Evolutionary conservation across 2,113 vertebrate genomes (phyloP).

Genomic region (Tautogolabrus adspersus): DNA sequence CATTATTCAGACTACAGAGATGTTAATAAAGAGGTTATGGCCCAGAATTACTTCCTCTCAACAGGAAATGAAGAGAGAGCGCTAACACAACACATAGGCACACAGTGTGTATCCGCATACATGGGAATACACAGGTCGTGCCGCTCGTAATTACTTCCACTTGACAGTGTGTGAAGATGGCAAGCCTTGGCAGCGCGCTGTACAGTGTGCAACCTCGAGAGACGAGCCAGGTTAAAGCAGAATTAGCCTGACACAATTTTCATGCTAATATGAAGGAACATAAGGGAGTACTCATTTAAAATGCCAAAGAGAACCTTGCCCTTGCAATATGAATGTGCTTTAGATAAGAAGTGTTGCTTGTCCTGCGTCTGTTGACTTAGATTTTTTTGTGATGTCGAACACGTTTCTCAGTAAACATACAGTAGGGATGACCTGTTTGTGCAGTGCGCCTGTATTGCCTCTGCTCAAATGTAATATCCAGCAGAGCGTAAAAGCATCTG

Average conservation of each 20-base stretch:
- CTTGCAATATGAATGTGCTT: constrained; percentile 6
- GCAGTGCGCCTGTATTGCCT: not conserved
- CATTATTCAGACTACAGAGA: constrained; percentile 37
- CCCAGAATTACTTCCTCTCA: constrained; percentile 31
- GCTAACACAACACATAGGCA: not conserved
- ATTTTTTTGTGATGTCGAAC: constrained; percentile 1
- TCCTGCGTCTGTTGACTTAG: not conserved
- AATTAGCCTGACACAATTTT: constrained; percentile 36
- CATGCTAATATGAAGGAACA: constrained; percentile 16
- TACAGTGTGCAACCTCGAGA: constrained; percentile 12
- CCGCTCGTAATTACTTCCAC: constrained; percentile 23
- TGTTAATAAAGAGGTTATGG: constrained; percentile 45
- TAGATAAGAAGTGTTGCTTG: not conserved
- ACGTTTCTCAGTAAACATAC: constrained; percentile 6
- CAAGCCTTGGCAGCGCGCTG: constrained; percentile 11
- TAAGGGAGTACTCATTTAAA: constrained; percentile 9
- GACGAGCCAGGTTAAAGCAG: constrained; percentile 21
- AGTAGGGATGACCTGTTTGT: not conserved
- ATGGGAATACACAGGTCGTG: constrained; percentile 28
- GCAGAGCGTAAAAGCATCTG: constrained; percentile 21
- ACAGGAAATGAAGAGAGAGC: constrained; percentile 42
- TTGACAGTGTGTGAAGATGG: constrained; percentile 39
- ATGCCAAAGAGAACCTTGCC: not conserved
- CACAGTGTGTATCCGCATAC: constrained; percentile 1
- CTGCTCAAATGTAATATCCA: not conserved